Evolutionary conservation across 2,888 invertebrate species (phyloP), one percentile per base, ranked within the genome.

Genomic region (Stenchaetothrips biformis): DNA sequence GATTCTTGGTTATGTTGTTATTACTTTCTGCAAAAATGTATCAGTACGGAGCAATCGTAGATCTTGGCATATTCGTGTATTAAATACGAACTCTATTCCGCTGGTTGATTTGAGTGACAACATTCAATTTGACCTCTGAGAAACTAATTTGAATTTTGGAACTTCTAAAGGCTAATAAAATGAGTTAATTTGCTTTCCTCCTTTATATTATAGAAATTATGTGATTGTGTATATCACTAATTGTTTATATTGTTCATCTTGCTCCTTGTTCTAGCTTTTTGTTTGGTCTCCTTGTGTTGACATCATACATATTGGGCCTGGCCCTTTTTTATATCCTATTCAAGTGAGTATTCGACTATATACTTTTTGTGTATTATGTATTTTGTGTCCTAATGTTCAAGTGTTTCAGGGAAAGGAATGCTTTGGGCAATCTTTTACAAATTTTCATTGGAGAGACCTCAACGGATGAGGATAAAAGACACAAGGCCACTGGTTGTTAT

Each of bases 401-500:
- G 11, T 25, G 7, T 74, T 74, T 25, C 25, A 74, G 67, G 11
- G 7, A 74, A 74, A 74, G 67, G 25, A 25, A 25, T 74, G 67
- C 67, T 8, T 74, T 74, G 25, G 67, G 67, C 21, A 74, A 74
- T 25, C 25, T 74, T 2, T 25, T 74, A 11, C 11, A 25, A 7
- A 74, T 74, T 25, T 74, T 74, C 25, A 25, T 21, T 25, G 67
- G 21, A 25, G 67, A 25, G 25, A 7, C 67, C 18, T 7, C 67
- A n/a, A 21, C 67, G 21, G 2, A 18, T 21, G 67, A 67, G n/a
- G n/a, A 21, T 7, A 67, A 21, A 21, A n/a, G 21, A 21, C 67
- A 67, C 11, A 53, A 79, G 16, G 13, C 67, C 25, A 21, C 88
- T 87, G 86, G 87, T 82, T 92, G 92, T 86, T 88, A 88, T 83